Evolutionary conservation across 1,140 invertebrate genomes (phyloP), one percentile per base, ranked within the genome.

Genomic region (Cotesia chilonis): DNA sequence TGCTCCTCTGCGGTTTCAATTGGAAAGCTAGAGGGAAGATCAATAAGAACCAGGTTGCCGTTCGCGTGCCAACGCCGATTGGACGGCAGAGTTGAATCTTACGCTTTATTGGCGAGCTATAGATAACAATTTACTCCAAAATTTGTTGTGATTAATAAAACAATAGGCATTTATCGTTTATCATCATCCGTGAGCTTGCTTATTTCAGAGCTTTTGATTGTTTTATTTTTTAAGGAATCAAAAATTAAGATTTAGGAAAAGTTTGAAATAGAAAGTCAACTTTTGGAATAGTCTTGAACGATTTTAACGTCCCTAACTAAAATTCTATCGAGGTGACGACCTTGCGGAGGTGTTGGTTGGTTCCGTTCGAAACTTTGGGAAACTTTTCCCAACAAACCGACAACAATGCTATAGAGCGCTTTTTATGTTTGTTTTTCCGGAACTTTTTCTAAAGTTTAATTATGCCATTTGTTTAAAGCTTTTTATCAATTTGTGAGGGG

Each of bases 41-140:
- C 72, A 74, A 74, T 74, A 74, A 74, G 72, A 70, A 74, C 66
- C 72, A 35, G 36, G 52, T 73, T 66, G 72, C 59, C 60, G 17
- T 47, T 67, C 72, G 66, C 67, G 72, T 68, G 66, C 66, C 47
- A 59, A 28, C 65, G 10, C 12, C 28, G 66, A 70, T 74, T 74
- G 68, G 68, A 20, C 63, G 52, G 38, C 68, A 35, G 12, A 65
- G 28, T 41, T 54, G 64, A 64, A 73, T 55, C 17, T 52, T 38
- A 12, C 35, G 60, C 65, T 59, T 64, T 64, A 69, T 73, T 73
- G 64, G 65, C 55, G 52, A 10, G 55, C 41, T 47, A 47, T 47
- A 10, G 5, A 47, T 9, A 47, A 6, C 6, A 47, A 47, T 47
- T 47, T 9, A 6, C 41, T 47, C 6, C 0, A 47, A 41, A 47